A percentile compares a stretch with the other conserved stretches of the same genome.
Conservation (phyloP, 2,113 vertebrate species). For the Thinocorus orbignyianus region DNA sequence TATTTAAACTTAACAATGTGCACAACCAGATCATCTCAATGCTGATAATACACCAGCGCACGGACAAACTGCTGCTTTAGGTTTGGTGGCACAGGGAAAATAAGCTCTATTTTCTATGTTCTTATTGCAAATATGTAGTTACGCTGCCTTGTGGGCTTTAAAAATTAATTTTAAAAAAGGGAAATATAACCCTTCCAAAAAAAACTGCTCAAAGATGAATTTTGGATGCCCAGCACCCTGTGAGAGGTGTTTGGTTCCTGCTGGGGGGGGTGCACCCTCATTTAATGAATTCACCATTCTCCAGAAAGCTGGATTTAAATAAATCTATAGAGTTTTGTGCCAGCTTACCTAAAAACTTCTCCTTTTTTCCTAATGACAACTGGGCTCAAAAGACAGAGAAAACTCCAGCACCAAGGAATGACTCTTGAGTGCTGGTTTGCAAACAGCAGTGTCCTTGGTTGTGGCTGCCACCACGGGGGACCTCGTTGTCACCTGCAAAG, state of each 20-base stretch:
- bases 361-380: not conserved
- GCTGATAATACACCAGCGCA: conserved; percentile 73
- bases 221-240: not conserved
- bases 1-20: conserved; percentile 81
- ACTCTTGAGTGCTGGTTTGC: not conserved
- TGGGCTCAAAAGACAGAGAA: not conserved
- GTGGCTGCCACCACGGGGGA: not conserved
- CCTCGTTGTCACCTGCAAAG: accelerated
- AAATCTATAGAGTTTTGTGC: not conserved
- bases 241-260: not conserved
- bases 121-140: not conserved
- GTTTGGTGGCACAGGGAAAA: not conserved
- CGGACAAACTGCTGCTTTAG: not conserved
- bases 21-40: conserved; percentile 75
- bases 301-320: not conserved
- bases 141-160: not conserved
- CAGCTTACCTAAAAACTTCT: not conserved
- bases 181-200: not conserved
- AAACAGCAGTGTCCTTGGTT: not conserved
- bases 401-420: not conserved
- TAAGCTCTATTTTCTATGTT: not conserved
- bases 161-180: too few relatives aligned
- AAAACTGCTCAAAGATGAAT: not conserved
- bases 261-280: not conserved
- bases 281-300: not conserved